Evolutionary conservation across 2,113 vertebrate species (phyloP).

Genomic region (Grus americana): DNA sequence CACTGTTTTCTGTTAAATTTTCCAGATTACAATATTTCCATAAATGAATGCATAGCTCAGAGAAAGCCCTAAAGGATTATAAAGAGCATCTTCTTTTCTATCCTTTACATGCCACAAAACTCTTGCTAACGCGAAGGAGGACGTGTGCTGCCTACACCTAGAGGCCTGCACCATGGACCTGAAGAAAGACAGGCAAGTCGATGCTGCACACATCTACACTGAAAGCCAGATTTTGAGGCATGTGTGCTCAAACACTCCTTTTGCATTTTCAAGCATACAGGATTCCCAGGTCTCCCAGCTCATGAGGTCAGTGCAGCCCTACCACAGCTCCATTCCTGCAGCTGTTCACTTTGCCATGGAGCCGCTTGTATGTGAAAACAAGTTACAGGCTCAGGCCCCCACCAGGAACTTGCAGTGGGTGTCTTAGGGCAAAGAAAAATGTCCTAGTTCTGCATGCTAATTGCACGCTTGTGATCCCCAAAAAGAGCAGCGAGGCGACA

Average conservation of each 20-base stretch:
- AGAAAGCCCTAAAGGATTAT: background rate
- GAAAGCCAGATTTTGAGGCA: background rate
- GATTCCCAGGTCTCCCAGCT: background rate
- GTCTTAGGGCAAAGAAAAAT: background rate
- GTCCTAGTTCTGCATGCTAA: background rate
- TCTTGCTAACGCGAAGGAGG: background rate
- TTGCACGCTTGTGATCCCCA: background rate
- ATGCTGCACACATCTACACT: background rate
- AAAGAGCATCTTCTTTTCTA: background rate
- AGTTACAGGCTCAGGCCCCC: background rate
- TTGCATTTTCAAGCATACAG: background rate
- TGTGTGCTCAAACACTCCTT: background rate
- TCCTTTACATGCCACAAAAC: background rate
- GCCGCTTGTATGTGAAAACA: background rate
- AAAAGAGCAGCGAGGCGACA: background rate
- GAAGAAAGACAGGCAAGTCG: background rate
- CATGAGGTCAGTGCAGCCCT: background rate
- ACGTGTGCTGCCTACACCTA: background rate
- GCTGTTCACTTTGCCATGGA: background rate
- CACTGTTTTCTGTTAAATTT: background rate
- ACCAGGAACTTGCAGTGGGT: background rate
- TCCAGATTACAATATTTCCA: background rate
- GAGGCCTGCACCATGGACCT: background rate
- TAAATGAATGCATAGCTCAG: background rate
- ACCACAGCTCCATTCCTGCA: background rate